phyloP scores from a whole-genome alignment of 2,113 vertebrate genomes.

The Phalacrocorax pelagicus region DNA sequence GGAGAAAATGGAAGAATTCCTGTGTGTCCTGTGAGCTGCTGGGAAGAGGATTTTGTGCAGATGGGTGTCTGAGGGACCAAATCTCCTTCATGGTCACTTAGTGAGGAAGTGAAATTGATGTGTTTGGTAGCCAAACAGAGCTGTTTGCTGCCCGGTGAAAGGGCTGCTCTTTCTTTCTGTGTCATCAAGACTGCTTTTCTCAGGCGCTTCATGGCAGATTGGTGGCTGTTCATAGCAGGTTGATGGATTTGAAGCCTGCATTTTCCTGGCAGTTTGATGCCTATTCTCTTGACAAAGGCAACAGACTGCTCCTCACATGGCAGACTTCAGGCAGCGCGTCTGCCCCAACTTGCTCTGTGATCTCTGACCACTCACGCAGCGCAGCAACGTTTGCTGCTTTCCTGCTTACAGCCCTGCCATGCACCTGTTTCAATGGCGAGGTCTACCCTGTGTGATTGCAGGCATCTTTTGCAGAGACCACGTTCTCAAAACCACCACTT shows the following conservation, averaged over 20 bases:
- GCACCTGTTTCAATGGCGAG: background rate
- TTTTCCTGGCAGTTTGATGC: background rate
- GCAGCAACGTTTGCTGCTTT: background rate
- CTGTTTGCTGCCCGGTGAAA: background rate
- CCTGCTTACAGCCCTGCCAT: background rate
- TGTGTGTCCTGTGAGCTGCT: fast-evolving
- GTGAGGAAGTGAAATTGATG: background rate
- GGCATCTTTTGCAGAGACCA: background rate
- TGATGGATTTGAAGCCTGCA: background rate
- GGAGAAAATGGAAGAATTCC: background rate
- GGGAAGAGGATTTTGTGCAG: background rate
- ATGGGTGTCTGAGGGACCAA: background rate
- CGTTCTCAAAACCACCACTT: background rate
- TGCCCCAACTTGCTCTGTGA: background rate
- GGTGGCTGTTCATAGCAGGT: background rate
- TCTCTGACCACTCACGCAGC: fast-evolving
- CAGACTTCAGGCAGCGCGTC: fast-evolving
- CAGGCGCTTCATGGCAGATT: background rate
- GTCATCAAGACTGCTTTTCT: background rate
- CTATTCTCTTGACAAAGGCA: background rate
- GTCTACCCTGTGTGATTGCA: background rate
- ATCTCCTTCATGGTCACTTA: background rate
- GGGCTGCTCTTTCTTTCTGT: background rate
- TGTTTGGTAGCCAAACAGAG: background rate
- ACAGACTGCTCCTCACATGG: fast-evolving